Conservation (phyloP, 2,113 vertebrate species). For the Perca flavescens region DNA sequence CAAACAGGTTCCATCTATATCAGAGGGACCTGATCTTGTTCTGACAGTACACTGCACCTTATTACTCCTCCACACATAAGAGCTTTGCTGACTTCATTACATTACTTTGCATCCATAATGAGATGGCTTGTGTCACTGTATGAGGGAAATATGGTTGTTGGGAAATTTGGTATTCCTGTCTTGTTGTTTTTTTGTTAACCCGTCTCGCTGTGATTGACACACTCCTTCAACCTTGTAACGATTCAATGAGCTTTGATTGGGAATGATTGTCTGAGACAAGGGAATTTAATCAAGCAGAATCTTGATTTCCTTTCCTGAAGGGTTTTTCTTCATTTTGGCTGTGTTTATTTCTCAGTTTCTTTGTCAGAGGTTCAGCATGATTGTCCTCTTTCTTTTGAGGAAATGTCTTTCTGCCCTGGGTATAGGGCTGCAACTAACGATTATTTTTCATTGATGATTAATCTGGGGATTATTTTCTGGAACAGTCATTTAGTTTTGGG, state of each 20-base stretch:
- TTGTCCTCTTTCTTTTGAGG: neutral
- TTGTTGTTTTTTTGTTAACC: neutral
- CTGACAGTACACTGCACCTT: neutral
- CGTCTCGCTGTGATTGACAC: neutral
- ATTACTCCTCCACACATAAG: neutral
- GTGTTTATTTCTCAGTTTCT: neutral
- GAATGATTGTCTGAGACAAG: neutral
- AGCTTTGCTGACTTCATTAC: slow-evolving; percentile 23
- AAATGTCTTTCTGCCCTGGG: neutral
- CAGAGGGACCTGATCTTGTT: neutral
- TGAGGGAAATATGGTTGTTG: neutral
- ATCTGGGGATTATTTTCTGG: too few relatives aligned
- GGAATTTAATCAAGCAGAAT: neutral
- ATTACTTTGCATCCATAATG: slow-evolving; percentile 28
- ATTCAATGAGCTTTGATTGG: slow-evolving; percentile 22
- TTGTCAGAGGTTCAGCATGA: neutral
- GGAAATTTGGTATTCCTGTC: neutral
- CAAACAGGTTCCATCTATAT: neutral
- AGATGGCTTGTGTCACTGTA: slow-evolving; percentile 1
- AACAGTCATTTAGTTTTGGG: too few relatives aligned
- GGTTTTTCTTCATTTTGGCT: neutral
- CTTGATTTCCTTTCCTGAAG: neutral
- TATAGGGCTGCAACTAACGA: too few relatives aligned
- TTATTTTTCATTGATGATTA: too few relatives aligned
- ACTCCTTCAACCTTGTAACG: neutral